Conservation (phyloP, 1,140 invertebrate genomes). For the Drosophila athabasca region DNA sequence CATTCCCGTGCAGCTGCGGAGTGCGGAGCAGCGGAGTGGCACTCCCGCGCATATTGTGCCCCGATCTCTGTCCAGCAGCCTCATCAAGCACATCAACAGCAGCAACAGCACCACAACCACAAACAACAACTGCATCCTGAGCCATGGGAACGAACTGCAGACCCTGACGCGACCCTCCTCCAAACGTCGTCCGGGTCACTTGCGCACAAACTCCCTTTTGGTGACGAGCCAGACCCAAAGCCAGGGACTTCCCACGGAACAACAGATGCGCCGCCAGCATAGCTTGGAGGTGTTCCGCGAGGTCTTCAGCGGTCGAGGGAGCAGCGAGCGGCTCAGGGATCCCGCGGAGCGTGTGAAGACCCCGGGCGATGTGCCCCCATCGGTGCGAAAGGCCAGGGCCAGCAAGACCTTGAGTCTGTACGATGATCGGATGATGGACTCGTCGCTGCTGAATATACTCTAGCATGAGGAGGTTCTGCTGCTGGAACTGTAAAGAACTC, state of each 20-base stretch:
- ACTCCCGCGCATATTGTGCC: constrained; percentile 77
- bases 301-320: constrained; percentile 85
- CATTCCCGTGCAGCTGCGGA: constrained; percentile 59
- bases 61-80: constrained; percentile 72
- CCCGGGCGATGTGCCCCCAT: constrained; percentile 91
- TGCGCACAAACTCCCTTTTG: constrained; percentile 72
- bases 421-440: constrained; percentile 93
- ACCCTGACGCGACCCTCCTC: constrained; percentile 38
- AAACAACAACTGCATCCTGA: constrained; percentile 48
- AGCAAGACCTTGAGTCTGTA: constrained; percentile 90
- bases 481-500: constrained; percentile 69
- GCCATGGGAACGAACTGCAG: constrained; percentile 65
- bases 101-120: constrained; percentile 19
- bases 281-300: constrained; percentile 89
- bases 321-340: constrained; percentile 88
- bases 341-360: constrained; percentile 91
- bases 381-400: constrained; percentile 87
- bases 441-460: constrained; percentile 83
- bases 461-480: constrained; percentile 84
- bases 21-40: constrained; percentile 65
- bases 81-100: constrained; percentile 71
- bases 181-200: constrained; percentile 63
- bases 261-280: constrained; percentile 84
- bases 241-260: constrained; percentile 47
- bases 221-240: constrained; percentile 29